A percentile compares a stretch with the other conserved stretches of the same genome.
Evolutionary conservation across 2,888 invertebrate genomes (phyloP).

Genomic region (Epinotia demarniana): DNA sequence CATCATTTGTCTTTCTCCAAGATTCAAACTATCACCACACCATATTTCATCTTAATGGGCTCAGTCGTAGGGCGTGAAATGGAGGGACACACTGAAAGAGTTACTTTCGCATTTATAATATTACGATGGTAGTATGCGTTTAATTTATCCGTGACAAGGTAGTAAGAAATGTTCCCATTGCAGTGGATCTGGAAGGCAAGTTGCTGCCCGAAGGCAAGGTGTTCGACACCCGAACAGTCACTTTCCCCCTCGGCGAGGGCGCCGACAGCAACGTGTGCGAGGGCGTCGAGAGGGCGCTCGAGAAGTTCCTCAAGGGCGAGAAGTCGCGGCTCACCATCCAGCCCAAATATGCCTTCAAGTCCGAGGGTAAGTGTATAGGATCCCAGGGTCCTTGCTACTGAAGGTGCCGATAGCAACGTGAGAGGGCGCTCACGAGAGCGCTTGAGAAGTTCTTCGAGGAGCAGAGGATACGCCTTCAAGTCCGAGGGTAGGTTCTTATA

Average conservation of each 20-base stretch:
- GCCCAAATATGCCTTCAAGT: conserved; percentile 92
- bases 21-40: no score
- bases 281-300: conserved; percentile 92
- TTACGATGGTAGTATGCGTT: no score
- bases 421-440: no score
- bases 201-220: conserved; percentile 86
- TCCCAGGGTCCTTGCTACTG: no score
- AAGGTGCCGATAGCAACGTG: no score
- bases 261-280: conserved; percentile 89
- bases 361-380: conserved; percentile 52
- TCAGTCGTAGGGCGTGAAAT: no score
- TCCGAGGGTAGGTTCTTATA: conserved; percentile 53
- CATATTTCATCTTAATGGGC: no score
- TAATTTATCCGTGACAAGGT: no score
- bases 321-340: conserved; percentile 89
- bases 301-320: conserved; percentile 92
- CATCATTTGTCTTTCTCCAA: no score
- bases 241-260: conserved; percentile 95
- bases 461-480: conserved; percentile 94
- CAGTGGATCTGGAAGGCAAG: conserved; percentile 88
- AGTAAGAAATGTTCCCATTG: conserved; percentile 53
- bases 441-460: no score
- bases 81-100: no score
- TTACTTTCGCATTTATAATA: no score
- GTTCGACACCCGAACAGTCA: conserved; percentile 93